These are phyloP conservation scores for Odontamblyopus rebecca DNA, from an alignment of 2,797 vertebrate species.

Conservation along the genomic window DNA sequence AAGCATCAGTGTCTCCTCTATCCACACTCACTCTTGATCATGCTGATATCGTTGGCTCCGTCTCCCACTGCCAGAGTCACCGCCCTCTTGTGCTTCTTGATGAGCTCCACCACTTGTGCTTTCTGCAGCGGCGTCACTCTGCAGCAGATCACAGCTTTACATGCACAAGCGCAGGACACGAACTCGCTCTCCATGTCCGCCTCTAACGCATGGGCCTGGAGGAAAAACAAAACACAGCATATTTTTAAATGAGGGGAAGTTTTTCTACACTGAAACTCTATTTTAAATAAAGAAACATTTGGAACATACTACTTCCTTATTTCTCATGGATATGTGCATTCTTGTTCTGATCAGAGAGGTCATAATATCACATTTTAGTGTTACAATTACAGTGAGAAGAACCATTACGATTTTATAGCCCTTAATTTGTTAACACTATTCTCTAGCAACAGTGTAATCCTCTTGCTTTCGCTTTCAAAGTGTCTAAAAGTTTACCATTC, in stretches of 20 bases:
- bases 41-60: slow-evolving; percentile 94
- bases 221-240: background rate
- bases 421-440: too few relatives aligned
- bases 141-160: slow-evolving; percentile 94
- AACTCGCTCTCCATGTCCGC: slow-evolving; percentile 93
- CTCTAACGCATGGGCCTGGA: slow-evolving; percentile 90
- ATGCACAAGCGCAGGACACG: slow-evolving; percentile 85
- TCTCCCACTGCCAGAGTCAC: slow-evolving; percentile 94
- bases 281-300: too few relatives aligned
- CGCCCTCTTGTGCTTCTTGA: slow-evolving; percentile 93
- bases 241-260: background rate
- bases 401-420: too few relatives aligned
- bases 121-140: slow-evolving; percentile 94
- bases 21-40: slow-evolving; percentile 91
- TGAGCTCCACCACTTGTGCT: slow-evolving; percentile 93
- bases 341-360: too few relatives aligned
- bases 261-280: too few relatives aligned
- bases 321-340: too few relatives aligned
- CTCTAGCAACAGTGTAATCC: too few relatives aligned
- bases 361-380: too few relatives aligned
- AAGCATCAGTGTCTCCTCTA: background rate
- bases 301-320: background rate
- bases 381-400: too few relatives aligned
- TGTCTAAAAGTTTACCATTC: too few relatives aligned
- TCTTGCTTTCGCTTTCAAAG: too few relatives aligned